Conservation (phyloP, 2,797 vertebrate genomes). For the Macrochelys suwanniensis region DNA sequence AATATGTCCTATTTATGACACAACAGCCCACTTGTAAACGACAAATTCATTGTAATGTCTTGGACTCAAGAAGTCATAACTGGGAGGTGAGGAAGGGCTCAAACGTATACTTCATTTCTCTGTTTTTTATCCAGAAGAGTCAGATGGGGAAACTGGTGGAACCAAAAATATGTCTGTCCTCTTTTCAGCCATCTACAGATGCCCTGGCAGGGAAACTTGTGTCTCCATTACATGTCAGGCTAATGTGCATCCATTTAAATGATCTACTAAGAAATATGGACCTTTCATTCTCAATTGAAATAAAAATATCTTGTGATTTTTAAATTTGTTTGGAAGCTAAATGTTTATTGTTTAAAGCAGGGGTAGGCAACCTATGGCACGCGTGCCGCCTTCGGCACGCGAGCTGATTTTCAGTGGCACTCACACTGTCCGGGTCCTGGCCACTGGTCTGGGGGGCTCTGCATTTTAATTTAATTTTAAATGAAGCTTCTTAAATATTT, state of each 20-base stretch:
- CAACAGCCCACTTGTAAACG: neutral
- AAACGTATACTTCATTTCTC: neutral
- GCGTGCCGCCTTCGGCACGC: no score
- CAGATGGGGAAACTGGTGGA: no score
- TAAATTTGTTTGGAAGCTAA: neutral
- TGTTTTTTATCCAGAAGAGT: neutral
- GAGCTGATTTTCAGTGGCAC: no score
- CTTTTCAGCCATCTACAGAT: neutral
- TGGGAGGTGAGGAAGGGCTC: no score
- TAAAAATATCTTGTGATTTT: constrained; percentile 6
- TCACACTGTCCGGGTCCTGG: no score
- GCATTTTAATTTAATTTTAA: no score
- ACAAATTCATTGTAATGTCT: neutral
- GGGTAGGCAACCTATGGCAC: no score
- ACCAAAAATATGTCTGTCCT: neutral
- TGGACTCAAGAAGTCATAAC: neutral
- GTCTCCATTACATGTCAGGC: constrained; percentile 4
- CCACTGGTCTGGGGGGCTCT: no score
- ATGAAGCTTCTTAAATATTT: no score
- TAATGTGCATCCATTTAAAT: constrained; percentile 20
- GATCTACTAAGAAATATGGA: constrained; percentile 49
- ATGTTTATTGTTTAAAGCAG: neutral
- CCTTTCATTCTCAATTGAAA: constrained; percentile 44
- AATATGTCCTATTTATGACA: neutral
- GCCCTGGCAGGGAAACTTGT: neutral